Base-by-base conservation (phyloP, 2,797 vertebrate species). In the Perodicticus potto region DNA sequence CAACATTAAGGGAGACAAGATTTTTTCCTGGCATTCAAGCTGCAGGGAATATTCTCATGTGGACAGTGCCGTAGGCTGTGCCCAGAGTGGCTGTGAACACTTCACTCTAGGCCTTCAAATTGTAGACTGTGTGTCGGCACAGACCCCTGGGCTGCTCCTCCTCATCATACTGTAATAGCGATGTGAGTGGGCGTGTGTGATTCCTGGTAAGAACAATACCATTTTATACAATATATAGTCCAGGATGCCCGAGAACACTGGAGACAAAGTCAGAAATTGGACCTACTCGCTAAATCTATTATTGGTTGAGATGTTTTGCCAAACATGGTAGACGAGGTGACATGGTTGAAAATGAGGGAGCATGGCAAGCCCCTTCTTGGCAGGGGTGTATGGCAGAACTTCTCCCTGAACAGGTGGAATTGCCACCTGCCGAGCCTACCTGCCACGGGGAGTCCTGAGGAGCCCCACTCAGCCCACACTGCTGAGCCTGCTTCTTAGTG, bases 151-250 rank as follows among this genome's bases (percentile, higher is more conserved):
- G 43, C 37, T 25, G 34, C 2, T 11, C 55, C 40, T 80, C 4
- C 37, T 43, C 20, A 4, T 5, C 10, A 80, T 34, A 57, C 14
- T 55, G 23, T 0, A 67, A 2, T 5, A 43, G 12, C 40, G 37
- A 0, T 57, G 17, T 82, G 73, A 69, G 17, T 20, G 1, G 13
- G 1, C 13, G 19, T 0, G 17, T 5, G 2, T 70, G 32, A 57
- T 22, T 53, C n/a, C 16, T 83, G 22, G 8, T 86, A 29, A 43
- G n/a, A 27, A 32, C 45, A 49, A 81, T 2, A 25, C 12, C 40
- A 57, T 49, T 27, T 93, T n/a, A 77, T 1, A n/a, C 12, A 45
- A 57, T 49, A 23, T 93, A 25, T 78, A 10, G 20, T 45, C 2
- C 3, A 73, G 32, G 20, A 78, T 61, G 2, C 10, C 59, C 10